Evolutionary conservation across 2,888 invertebrate genomes (phyloP), one percentile per base, ranked within the genome.

Genomic region (Pseudanteris insignis): DNA sequence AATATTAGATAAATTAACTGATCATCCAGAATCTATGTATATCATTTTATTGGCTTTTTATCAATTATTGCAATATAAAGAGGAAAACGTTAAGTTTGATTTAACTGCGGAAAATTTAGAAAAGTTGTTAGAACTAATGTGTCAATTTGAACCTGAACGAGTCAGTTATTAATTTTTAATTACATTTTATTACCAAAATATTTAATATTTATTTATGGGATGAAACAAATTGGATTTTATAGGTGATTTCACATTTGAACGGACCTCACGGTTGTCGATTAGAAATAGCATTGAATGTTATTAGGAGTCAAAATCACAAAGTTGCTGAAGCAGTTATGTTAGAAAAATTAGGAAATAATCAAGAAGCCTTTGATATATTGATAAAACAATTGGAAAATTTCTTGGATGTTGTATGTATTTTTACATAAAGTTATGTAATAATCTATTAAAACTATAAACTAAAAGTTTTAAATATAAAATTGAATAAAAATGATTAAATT

Each of bases 301-400:
- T 88, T 32, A 82, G 84, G 63, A 83, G 84, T 65, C 82, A 87
- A 71, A 82, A 86, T 51, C 82, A 88, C 21, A 83, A 86, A 44
- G 85, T 86, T 62, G 88, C 89, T 0, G 86, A 87, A 38, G 90
- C 91, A 9, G 86, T 86, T 67, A 83, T 93, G 43, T 81, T 91
- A 62, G 92, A 92, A 77, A 86, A 88, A 75, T 84, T 86, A 60
- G 90, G 90, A 7, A 88, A 91, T 76, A 87, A 88, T 75, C 83
- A 85, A 67, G 86, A 85, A 70, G 90, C 91, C 1, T 87, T 91
- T 72, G 83, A 86, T 51, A 79, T 90, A 57, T 80, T 87, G 3
- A 77, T 88, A 60, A 81, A 82, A 24, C 69, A 81, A 47, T 73
- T 85, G 8, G 69, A 76, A 53, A 64, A 71, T 43, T 69, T 71